A percentile compares a stretch with the other conserved stretches of the same genome.
phyloP scores from a whole-genome alignment of 2,797 vertebrate genomes.

The Trachops cirrhosus region DNA sequence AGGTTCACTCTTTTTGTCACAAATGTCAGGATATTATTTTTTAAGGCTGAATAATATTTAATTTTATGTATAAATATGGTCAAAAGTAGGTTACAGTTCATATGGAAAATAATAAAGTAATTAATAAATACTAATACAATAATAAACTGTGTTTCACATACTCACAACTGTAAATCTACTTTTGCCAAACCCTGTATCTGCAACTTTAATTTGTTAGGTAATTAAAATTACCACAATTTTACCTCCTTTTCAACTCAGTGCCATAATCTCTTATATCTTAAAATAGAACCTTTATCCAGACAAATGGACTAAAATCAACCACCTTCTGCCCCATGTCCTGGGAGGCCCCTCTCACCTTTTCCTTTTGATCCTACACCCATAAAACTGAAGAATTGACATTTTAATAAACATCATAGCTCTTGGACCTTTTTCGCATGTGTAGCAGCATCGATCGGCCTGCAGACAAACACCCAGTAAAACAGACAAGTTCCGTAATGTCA shows the following conservation, averaged over 20 bases:
- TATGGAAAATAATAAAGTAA: background rate
- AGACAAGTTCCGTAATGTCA: background rate
- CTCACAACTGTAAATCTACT: background rate
- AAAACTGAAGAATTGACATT: background rate
- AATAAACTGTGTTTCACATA: background rate
- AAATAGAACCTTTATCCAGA: background rate
- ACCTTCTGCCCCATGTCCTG: background rate
- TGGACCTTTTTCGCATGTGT: background rate
- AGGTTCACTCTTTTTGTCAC: background rate
- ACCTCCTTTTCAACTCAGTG: background rate
- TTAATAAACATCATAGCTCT: background rate
- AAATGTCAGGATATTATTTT: background rate
- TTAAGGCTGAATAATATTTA: background rate
- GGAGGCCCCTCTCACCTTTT: background rate
- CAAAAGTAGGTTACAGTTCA: background rate
- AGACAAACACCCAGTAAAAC: background rate
- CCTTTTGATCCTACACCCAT: background rate
- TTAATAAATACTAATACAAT: background rate
- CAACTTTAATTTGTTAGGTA: background rate
- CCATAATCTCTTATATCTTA: background rate
- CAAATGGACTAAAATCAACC: background rate
- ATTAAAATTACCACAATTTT: background rate
- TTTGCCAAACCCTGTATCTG: background rate
- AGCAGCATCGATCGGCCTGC: background rate
- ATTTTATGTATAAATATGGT: background rate